Conservation (phyloP, 2,797 vertebrate genomes). For the Poecilia picta region DNA sequence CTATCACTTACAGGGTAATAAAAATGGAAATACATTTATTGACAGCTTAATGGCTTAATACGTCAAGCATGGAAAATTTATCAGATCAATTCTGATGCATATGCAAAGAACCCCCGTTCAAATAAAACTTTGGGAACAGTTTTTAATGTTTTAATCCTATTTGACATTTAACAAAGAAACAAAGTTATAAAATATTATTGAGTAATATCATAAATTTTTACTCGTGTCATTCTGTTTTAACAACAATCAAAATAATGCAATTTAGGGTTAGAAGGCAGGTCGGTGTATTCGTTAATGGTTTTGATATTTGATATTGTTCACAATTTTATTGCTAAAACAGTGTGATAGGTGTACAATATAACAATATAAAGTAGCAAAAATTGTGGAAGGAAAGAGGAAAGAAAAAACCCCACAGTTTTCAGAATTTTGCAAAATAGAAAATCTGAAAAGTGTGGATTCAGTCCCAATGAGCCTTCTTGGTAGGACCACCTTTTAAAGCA, state of each 20-base stretch:
- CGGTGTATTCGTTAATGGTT: neutral
- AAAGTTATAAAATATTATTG: neutral
- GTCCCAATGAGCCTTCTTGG: neutral
- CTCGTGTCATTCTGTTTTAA: neutral
- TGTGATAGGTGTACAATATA: neutral
- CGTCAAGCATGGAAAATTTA: neutral
- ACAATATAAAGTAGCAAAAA: neutral
- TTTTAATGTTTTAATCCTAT: neutral
- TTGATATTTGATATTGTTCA: neutral
- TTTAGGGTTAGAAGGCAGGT: neutral
- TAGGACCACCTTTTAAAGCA: neutral
- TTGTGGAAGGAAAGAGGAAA: neutral
- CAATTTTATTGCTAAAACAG: neutral
- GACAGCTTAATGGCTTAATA: conserved; percentile 28
- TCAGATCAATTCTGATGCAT: neutral
- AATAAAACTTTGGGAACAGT: neutral
- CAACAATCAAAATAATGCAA: neutral
- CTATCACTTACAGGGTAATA: conserved; percentile 15
- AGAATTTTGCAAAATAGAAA: neutral
- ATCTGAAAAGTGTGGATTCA: neutral
- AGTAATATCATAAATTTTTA: neutral
- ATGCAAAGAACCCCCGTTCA: neutral
- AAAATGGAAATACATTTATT: conserved; percentile 43
- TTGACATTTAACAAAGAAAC: neutral
- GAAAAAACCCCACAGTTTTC: neutral